Evolutionary conservation across 2,888 invertebrate genomes (phyloP), one percentile per base, ranked within the genome.

Genomic region (Lepas anatifera): DNA sequence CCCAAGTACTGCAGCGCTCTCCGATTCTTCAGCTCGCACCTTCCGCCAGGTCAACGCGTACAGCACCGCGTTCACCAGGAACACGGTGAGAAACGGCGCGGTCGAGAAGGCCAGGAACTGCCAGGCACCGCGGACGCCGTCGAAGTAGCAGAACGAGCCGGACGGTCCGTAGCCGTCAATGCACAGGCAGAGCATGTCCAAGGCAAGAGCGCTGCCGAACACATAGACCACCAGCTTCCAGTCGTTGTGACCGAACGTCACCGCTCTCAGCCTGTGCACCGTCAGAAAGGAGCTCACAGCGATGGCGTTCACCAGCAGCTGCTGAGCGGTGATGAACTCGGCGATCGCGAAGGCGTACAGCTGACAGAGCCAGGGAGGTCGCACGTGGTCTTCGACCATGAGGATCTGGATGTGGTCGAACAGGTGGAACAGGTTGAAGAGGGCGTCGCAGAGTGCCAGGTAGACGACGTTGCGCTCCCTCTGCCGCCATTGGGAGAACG

Each of bases 141-240:
- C 58, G 58, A 58, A 58, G 58, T 58, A 58, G 58, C 58, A 58
- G 58, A 58, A 58, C 25, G 58, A 58, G 58, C 58, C 58, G 58
- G 58, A 25, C 58, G 58, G 58, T 0, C 58, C 58, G 32, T 58
- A 58, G 4, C 32, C 58, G 32, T 22, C 58, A 16, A 27, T 18
- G 13, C 3, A 16, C 3, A 58, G 58, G 32, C 58, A 58, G 32
- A 27, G 16, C 16, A 58, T 16, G 58, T 32, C 32, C 13, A 58
- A 3, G 18, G 32, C 16, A 18, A 58, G 58, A 18, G 58, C 7
- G 58, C 58, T 18, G 32, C 58, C 58, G 58, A 58, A 58, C 18
- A 32, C 32, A 22, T 58, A 58, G 18, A 27, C 16, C 32, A 58
- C 32, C 1, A 29, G 58, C 22, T 18, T 29, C 58, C 58, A 58